Evolutionary conservation across 2,888 invertebrate genomes (phyloP).

Genomic region (Euplexia lucipara): DNA sequence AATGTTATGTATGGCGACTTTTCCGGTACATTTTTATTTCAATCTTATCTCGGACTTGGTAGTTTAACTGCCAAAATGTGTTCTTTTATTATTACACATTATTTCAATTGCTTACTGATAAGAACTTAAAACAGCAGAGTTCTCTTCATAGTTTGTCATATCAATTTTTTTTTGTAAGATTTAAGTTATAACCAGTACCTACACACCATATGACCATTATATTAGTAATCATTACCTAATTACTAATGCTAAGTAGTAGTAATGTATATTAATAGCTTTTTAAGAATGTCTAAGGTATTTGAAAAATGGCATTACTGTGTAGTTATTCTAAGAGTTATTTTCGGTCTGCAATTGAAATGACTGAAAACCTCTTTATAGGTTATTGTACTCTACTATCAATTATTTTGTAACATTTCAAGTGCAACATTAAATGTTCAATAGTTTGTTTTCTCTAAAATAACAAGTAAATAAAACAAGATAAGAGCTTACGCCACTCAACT

Average conservation of each 20-base stretch:
- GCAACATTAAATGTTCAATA: too few relatives aligned
- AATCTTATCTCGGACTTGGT: slow-evolving; percentile 1
- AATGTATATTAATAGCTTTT: neutral
- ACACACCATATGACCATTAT: too few relatives aligned
- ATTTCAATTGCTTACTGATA: slow-evolving; percentile 26
- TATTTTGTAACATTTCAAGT: too few relatives aligned
- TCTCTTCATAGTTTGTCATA: neutral
- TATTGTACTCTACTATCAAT: too few relatives aligned
- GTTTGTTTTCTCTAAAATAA: too few relatives aligned
- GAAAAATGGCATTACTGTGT: neutral
- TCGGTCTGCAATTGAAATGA: too few relatives aligned
- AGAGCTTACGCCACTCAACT: neutral
- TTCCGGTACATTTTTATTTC: neutral
- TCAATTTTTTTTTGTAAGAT: slow-evolving; percentile 6
- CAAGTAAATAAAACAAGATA: neutral
- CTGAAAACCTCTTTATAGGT: too few relatives aligned
- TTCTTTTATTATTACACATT: slow-evolving; percentile 10
- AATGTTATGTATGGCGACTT: neutral
- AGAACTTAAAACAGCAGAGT: slow-evolving; percentile 1
- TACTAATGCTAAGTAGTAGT: slow-evolving; percentile 2
- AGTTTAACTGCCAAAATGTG: slow-evolving; percentile 26
- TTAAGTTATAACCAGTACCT: too few relatives aligned
- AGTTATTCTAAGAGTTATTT: neutral
- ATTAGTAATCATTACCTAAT: slow-evolving; percentile 11
- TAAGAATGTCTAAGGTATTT: neutral